Evolutionary conservation across 2,888 invertebrate genomes (phyloP).

Genomic region (Vannuccia rotundouncinata): DNA sequence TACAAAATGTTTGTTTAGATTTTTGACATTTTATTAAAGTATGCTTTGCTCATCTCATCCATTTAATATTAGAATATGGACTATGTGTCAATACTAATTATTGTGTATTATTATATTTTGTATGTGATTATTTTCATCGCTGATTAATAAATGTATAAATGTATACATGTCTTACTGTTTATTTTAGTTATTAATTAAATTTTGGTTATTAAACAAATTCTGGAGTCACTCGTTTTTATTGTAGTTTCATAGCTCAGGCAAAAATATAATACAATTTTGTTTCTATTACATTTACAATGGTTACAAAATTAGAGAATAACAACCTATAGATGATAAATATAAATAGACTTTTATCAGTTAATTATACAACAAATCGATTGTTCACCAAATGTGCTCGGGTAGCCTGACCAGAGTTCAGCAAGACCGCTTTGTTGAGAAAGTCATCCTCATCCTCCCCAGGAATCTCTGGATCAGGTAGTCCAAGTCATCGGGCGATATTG

Average conservation of each 20-base stretch:
- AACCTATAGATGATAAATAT: background rate
- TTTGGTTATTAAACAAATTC: background rate
- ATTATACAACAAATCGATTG: background rate
- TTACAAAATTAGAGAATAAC: background rate
- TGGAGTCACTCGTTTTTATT: conserved; percentile 3
- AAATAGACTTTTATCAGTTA: background rate
- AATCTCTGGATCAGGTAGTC: background rate
- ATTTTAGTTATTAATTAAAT: conserved; percentile 14
- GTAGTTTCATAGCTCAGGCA: conserved; percentile 12
- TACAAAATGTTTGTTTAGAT: background rate
- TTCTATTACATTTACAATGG: conserved; percentile 11
- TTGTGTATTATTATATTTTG: background rate
- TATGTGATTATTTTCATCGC: background rate
- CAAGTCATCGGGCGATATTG: background rate
- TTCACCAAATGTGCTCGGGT: background rate
- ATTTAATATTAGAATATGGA: background rate
- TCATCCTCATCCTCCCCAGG: background rate
- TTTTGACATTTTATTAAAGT: background rate
- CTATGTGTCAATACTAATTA: background rate
- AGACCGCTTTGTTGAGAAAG: background rate
- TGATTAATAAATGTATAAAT: conserved; percentile 18
- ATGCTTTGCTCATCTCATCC: background rate
- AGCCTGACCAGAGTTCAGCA: background rate
- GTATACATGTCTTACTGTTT: conserved; percentile 19
- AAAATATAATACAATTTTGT: conserved; percentile 13